Conservation (phyloP, 2,797 vertebrate genomes). For the Macropodus opercularis region DNA sequence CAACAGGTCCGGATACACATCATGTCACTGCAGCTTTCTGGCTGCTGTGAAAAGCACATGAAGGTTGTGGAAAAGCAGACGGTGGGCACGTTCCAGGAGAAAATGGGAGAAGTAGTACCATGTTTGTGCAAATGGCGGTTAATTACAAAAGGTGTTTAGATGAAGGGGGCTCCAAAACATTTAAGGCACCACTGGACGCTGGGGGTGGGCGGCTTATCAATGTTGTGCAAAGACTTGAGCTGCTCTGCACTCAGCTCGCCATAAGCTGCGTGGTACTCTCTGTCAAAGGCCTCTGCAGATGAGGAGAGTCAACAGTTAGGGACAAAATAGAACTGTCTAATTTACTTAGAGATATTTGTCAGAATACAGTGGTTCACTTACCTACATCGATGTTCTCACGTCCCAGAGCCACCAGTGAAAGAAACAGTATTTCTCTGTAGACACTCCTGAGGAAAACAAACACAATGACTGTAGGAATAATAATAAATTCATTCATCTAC, state of each 20-base stretch:
- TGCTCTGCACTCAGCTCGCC: slow-evolving; percentile 86
- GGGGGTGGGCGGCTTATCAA: slow-evolving; percentile 87
- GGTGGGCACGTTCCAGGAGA: slow-evolving; percentile 32
- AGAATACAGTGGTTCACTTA: slow-evolving; percentile 76
- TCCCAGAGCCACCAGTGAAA: slow-evolving; percentile 92
- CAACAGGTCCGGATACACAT: slow-evolving; percentile 27
- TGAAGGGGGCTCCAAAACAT: slow-evolving; percentile 89
- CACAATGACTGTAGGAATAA: no score
- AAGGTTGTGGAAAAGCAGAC: slow-evolving; percentile 24
- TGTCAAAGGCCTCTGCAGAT: slow-evolving; percentile 93
- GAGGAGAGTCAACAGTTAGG: neutral
- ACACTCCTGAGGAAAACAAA: slow-evolving; percentile 83
- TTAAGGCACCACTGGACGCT: slow-evolving; percentile 91
- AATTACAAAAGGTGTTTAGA: slow-evolving; percentile 77
- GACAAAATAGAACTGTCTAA: no score
- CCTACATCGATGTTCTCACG: slow-evolving; percentile 95
- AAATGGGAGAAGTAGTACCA: slow-evolving; percentile 66
- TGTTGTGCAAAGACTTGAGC: slow-evolving; percentile 85
- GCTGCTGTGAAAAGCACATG: slow-evolving; percentile 10
- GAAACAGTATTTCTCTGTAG: slow-evolving; percentile 94
- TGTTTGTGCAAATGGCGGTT: slow-evolving; percentile 40
- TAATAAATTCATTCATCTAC: no score
- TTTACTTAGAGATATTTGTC: no score
- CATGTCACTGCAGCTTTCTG: slow-evolving; percentile 26
- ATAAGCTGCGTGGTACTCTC: slow-evolving; percentile 89